A percentile compares a stretch with the other conserved stretches of the same genome.
These are phyloP conservation scores for Cynaeus angustus DNA, from an alignment of 2,888 invertebrate species.

Conservation along the genomic window DNA sequence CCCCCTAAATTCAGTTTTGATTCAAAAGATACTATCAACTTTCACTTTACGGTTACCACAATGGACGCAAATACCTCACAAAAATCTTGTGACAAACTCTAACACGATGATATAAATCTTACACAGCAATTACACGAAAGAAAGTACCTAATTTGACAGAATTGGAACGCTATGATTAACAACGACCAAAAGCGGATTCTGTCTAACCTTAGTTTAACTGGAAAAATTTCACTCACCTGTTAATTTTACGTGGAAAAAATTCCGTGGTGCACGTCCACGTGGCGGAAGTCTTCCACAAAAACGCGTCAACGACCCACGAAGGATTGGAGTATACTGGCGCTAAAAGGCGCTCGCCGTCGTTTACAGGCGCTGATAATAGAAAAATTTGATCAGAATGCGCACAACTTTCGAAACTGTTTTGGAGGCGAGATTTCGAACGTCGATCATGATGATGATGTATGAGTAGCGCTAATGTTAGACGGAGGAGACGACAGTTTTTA, in stretches of 20 bases:
- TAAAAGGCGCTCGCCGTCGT: constrained; percentile 50
- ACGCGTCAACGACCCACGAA: constrained; percentile 49
- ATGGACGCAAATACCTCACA: background rate
- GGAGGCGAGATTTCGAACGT: background rate
- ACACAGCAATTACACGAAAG: constrained; percentile 16
- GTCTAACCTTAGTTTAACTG: background rate
- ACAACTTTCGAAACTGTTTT: constrained; percentile 31
- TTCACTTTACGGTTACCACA: too few relatives aligned
- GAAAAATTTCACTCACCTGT: constrained; percentile 15
- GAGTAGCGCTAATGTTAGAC: too few relatives aligned
- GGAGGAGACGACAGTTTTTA: too few relatives aligned
- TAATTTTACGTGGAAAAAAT: constrained; percentile 7
- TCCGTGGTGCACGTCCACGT: constrained; percentile 34
- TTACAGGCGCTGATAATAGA: constrained; percentile 43
- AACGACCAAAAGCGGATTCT: constrained; percentile 6
- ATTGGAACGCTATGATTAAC: constrained; percentile 33
- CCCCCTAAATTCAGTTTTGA: too few relatives aligned
- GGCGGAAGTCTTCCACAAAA: constrained; percentile 28
- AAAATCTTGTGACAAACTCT: too few relatives aligned
- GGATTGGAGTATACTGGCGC: constrained; percentile 46
- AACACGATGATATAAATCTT: constrained; percentile 4
- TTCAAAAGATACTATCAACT: too few relatives aligned
- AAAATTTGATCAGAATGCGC: constrained; percentile 37
- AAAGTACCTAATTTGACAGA: constrained; percentile 38
- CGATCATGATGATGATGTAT: background rate